Conservation (phyloP, 2,797 vertebrate species). For the Eutrigla gurnardus region DNA sequence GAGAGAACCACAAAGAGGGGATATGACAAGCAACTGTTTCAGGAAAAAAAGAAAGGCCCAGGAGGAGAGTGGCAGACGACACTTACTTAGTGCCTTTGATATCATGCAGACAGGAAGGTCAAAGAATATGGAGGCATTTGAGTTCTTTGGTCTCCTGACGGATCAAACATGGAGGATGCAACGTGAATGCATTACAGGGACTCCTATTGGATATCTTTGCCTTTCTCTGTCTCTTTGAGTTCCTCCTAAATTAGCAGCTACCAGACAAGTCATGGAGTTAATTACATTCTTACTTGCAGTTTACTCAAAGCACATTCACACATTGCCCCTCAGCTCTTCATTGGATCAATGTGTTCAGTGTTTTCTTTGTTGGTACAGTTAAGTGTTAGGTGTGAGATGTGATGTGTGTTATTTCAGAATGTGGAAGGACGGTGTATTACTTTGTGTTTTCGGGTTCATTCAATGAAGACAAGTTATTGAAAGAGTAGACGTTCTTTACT, state of each 20-base stretch:
- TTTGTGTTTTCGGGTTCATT: too few relatives aligned
- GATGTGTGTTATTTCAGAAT: slow-evolving; percentile 48
- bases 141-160: slow-evolving; percentile 31
- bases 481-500: too few relatives aligned
- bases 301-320: slow-evolving; percentile 21
- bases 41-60: slow-evolving; percentile 24
- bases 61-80: slow-evolving; percentile 30
- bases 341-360: slow-evolving; percentile 43
- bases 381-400: slow-evolving; percentile 21
- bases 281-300: slow-evolving; percentile 15
- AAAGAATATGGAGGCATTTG: slow-evolving; percentile 50
- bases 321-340: slow-evolving; percentile 41
- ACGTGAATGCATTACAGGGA: neutral
- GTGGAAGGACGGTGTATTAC: too few relatives aligned
- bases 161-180: slow-evolving; percentile 46
- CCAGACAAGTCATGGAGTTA: slow-evolving; percentile 36
- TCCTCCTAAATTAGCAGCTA: slow-evolving; percentile 31
- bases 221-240: neutral
- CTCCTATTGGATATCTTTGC: slow-evolving; percentile 1
- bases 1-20: slow-evolving; percentile 14
- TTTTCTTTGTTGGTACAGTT: slow-evolving; percentile 32
- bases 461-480: too few relatives aligned
- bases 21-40: slow-evolving; percentile 51
- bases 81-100: slow-evolving; percentile 54
- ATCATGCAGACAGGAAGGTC: slow-evolving; percentile 54